Base-by-base conservation (phyloP, 2,113 vertebrate species). In the Cryptomyrus ogoouensis region DNA sequence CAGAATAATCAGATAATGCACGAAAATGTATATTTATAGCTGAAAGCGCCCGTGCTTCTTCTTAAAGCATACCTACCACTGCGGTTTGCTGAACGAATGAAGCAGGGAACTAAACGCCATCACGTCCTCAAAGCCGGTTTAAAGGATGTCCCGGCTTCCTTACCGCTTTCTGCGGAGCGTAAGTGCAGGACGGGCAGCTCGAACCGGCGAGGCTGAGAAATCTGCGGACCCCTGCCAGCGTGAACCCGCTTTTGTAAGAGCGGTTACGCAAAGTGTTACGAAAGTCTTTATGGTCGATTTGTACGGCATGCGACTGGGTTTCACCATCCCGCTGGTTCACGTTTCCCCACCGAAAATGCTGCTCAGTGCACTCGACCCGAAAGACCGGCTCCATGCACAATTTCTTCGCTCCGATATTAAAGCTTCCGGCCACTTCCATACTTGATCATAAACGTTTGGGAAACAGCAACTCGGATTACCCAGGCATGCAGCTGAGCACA, bases 191-290 rank as follows among this genome's bases (percentile, higher is more conserved):
- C 70, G 0, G 31, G 74, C 6, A 17, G 74, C 5, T 5, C 12
- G 35, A 39, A 80, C 5, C 70, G 4, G 12, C 27, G 13, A 27
- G 27, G 31, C n/a, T 74, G 27, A 15, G 27, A 74, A 31, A 74
- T 31, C 27, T 31, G 66, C 66, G 15, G 15, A 31, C 31, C 31
- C 27, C 70, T 39, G 31, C 35, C 31, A 42, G 35, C 35, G 15
- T 39, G 17, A 13, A 70, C 10, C 31, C 15, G 74, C 31, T 89
- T 89, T 85, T 89, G 93, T 93, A 94, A 94, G 90, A 49, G 58
- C 42, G 27, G 19, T 96, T 94, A 95, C 93, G 93, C 93, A 96
- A 95, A 94, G 90, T 70, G 3, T 95, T 95, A 94, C 88, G 91
- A 94, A 94, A 93, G 88, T 31, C n/a, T 70, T 13, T 1, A 27